Evolutionary conservation across 2,113 vertebrate genomes (phyloP), one percentile per base, ranked within the genome.

Genomic region (Laticauda colubrina): DNA sequence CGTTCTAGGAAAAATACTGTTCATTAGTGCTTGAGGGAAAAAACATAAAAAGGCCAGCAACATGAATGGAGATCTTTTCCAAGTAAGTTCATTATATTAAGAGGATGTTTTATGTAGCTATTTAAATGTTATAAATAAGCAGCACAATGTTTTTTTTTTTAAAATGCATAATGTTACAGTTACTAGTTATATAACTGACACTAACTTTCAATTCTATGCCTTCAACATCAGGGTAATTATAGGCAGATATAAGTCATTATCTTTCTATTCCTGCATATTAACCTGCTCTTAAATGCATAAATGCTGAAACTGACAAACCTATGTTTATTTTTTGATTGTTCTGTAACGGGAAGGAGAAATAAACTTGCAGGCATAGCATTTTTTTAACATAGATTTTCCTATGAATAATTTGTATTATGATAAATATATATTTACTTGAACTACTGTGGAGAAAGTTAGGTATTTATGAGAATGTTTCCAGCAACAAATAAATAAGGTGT

Each of bases 31-130:
- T 9, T 88, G 55, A 57, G 20, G 54, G 26, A n/a, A 48, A 91
- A 91, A 90, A 92, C 61, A 95, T 93, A 95, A 43, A 92, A 0
- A 89, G 95, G 88, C 94, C 91, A 92, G 1, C 95, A 96, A 91
- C 91, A 95, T 95, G 95, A 97, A 96, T 2, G 96, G 95, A 0
- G 96, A 96, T 14, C 0, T 29, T 55, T 93, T 93, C 34, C 97
- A 96, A 95, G 97, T 97, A 90, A 91, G 95, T 9, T n/a, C 56
- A 69, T 3, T 89, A 89, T 69, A 24, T 0, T 64, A 91, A 59
- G 10, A 61, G 59, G 0, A 0, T 7, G 91, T 0, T 12, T 61
- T 61, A 59, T n/a, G 89, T n/a, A 48, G 15, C 15, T 18, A 51
- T 69, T n/a, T 51, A 64, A 90, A 90, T n/a, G 12, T 64, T 89